Conservation (phyloP, 2,797 vertebrate species). For the Enteromius fasciolatus region DNA sequence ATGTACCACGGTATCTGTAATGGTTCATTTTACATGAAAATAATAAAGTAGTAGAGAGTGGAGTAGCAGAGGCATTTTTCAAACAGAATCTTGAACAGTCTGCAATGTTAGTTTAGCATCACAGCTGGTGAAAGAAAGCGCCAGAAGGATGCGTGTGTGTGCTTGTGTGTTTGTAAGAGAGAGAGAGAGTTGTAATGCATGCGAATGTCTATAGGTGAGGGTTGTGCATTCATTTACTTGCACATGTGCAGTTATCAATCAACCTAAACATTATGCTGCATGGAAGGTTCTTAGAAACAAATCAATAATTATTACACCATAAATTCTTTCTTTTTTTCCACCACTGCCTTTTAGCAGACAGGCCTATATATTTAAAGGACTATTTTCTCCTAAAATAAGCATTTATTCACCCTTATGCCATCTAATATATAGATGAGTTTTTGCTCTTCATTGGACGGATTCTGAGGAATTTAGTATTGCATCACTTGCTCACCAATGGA, state of each 20-base stretch:
- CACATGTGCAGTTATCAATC: slow-evolving; percentile 6
- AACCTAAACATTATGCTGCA: slow-evolving; percentile 10
- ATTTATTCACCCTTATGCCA: neutral
- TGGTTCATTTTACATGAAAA: slow-evolving; percentile 50
- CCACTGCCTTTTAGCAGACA: slow-evolving; percentile 47
- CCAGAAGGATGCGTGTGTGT: slow-evolving; percentile 46
- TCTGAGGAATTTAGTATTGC: neutral
- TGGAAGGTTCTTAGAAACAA: slow-evolving; percentile 35
- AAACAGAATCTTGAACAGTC: slow-evolving; percentile 54
- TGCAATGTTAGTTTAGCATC: slow-evolving; percentile 57
- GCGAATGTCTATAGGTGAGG: slow-evolving; percentile 30
- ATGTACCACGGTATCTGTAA: slow-evolving; percentile 26
- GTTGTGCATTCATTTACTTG: slow-evolving; percentile 14
- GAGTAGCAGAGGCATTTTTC: slow-evolving; percentile 36
- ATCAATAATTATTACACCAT: slow-evolving; percentile 49
- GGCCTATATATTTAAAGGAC: slow-evolving; percentile 5
- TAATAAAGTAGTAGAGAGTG: slow-evolving; percentile 40
- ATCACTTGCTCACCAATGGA: neutral
- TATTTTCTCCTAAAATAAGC: neutral
- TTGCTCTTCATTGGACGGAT: neutral
- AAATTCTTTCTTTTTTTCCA: slow-evolving; percentile 25
- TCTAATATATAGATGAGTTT: neutral
- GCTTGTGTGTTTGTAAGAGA: neutral
- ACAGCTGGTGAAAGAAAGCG: slow-evolving; percentile 55
- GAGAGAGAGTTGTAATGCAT: slow-evolving; percentile 1